A percentile compares a stretch with the other conserved stretches of the same genome.
phyloP scores from a whole-genome alignment of 2,888 invertebrate genomes.

The Graphium colonna region DNA sequence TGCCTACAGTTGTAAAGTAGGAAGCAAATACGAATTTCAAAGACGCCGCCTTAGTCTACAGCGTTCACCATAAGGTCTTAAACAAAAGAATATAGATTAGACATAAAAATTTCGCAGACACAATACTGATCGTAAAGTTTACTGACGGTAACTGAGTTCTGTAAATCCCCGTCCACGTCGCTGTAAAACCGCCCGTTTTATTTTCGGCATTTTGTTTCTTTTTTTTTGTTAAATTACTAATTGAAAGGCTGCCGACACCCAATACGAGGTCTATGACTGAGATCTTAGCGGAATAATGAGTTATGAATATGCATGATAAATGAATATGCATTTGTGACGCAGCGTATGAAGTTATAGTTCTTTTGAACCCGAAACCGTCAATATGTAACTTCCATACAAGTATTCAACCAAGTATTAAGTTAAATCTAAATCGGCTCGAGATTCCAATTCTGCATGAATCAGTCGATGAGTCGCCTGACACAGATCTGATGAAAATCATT shows the following conservation, averaged over 20 bases:
- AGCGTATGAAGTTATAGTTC: constrained; percentile 21
- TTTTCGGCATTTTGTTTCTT: constrained; percentile 29
- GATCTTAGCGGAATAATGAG: constrained; percentile 28
- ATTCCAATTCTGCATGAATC: constrained; percentile 34
- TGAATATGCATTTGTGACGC: constrained; percentile 5
- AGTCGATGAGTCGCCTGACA: constrained; percentile 38
- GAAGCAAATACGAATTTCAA: constrained; percentile 11
- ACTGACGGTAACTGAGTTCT: constrained; percentile 47
- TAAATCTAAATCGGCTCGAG: neutral
- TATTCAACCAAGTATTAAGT: neutral
- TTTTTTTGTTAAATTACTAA: constrained; percentile 49
- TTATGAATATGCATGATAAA: constrained; percentile 43
- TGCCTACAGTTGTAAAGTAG: constrained; percentile 2
- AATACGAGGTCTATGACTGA: constrained; percentile 44
- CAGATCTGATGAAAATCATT: constrained; percentile 33
- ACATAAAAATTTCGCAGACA: constrained; percentile 45
- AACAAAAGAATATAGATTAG: constrained; percentile 49
- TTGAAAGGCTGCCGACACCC: constrained; percentile 50
- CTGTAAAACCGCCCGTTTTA: constrained; percentile 36
- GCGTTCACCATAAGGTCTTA: constrained; percentile 14
- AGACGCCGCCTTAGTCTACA: neutral
- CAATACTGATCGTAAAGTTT: constrained; percentile 58
- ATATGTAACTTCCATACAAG: constrained; percentile 13
- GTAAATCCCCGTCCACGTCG: constrained; percentile 40
- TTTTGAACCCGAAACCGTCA: constrained; percentile 29